Evolutionary conservation across 1,140 invertebrate genomes (phyloP).

Genomic region (Scaptomyza hsui): DNA sequence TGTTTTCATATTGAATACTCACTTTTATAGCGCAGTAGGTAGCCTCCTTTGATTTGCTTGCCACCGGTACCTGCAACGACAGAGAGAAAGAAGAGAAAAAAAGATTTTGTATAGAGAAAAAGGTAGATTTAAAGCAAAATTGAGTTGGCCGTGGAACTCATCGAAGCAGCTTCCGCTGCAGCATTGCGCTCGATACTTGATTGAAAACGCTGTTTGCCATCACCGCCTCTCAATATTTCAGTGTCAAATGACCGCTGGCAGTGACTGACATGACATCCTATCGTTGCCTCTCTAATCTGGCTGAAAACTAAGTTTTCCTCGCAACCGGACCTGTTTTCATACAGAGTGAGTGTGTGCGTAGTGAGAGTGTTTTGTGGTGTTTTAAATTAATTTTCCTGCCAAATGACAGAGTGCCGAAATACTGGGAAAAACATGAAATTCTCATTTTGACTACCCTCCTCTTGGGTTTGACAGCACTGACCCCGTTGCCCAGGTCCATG

Average conservation of each 20-base stretch:
- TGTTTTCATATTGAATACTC: constrained; percentile 81
- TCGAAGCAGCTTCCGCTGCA: constrained; percentile 34
- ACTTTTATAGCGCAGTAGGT: constrained; percentile 88
- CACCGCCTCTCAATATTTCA: not conserved
- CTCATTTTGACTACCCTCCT: constrained; percentile 40
- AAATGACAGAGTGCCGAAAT: constrained; percentile 26
- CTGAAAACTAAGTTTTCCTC: constrained; percentile 16
- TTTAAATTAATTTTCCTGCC: not conserved
- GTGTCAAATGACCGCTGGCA: constrained; percentile 1
- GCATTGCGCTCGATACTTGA: constrained; percentile 8
- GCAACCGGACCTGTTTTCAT: constrained; percentile 3
- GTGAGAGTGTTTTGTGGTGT: not conserved
- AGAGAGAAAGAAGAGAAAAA: not conserved
- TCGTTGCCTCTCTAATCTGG: constrained; percentile 26
- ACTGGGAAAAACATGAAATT: constrained; percentile 48
- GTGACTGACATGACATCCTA: constrained; percentile 4
- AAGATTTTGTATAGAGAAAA: not conserved
- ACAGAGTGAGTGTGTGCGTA: not conserved
- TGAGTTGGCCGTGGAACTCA: constrained; percentile 27
- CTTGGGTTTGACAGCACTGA: constrained; percentile 17
- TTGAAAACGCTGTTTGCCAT: constrained; percentile 22
- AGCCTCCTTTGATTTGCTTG: constrained; percentile 88
- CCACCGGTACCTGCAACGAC: constrained; percentile 86
- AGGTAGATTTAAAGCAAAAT: not conserved
- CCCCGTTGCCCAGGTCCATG: not conserved